Base-by-base conservation (phyloP, 2,797 vertebrate genomes). In the Microctenopoma steveboyesi region DNA sequence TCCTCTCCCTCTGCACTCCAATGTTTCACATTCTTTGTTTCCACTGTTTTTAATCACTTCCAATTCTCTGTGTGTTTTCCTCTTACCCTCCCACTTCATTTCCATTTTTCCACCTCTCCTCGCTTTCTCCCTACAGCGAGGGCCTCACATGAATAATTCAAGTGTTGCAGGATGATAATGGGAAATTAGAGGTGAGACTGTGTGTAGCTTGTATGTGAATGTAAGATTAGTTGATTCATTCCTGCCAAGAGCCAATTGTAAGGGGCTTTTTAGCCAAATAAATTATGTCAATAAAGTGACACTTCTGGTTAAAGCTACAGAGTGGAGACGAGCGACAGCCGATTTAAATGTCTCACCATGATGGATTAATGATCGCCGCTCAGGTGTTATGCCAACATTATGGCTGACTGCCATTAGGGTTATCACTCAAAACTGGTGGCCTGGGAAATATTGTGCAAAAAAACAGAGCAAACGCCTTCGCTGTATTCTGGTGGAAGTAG, bases 221-320 rank as follows among this genome's bases (percentile, higher is more conserved):
- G 78, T 52, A 7, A 72, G 76, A 80, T 84, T 65, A 74, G 59
- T 73, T 74, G 80, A 77, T 84, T 82, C 86, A 76, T 87, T 80
- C 71, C 66, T 76, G 85, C 85, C 83, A 82, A 71, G 84, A 84
- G 82, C 80, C 56, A 74, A 83, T 78, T 69, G 72, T 72, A 89
- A 76, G 67, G 50, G 56, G 76, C 89, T 86, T 79, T 90, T 89
- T 86, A 90, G 91, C 86, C 82, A 72, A 74, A 83, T 86, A 80
- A 87, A 88, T 84, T 59, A 85, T 83, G 83, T 89, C 87, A 88
- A 92, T 90, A 86, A 86, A 87, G 71, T 86, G 86, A 89, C 87
- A 82, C 78, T 84, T 79, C 69, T 83, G 78, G 65, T 86, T 88
- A 85, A 84, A 88, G 83, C 76, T 76, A 54, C 48, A 15, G 53